Conservation (phyloP, 1,140 invertebrate genomes). For the Neomicropteryx cornuta region DNA sequence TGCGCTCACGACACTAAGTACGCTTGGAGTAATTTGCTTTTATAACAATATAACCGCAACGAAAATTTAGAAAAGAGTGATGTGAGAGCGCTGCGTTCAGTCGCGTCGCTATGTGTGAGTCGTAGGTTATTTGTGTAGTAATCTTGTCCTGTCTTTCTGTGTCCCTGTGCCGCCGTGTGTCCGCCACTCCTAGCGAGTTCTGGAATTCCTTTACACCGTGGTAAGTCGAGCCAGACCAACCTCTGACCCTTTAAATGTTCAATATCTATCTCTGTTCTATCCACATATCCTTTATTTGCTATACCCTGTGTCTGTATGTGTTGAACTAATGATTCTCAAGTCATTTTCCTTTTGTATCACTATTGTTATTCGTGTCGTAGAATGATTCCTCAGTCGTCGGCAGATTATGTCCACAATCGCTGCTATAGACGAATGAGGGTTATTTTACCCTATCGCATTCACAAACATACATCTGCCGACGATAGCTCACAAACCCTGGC, state of each 20-base stretch:
- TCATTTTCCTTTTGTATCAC: slow-evolving; percentile 12
- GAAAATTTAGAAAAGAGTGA: too few relatives aligned
- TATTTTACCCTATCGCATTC: too few relatives aligned
- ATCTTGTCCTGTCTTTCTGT: slow-evolving; percentile 61
- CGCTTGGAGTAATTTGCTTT: too few relatives aligned
- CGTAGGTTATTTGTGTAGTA: slow-evolving; percentile 56
- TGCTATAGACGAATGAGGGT: too few relatives aligned
- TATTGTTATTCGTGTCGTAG: slow-evolving; percentile 7
- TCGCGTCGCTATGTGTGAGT: too few relatives aligned
- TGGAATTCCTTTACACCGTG: slow-evolving; percentile 94
- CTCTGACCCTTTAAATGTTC: slow-evolving; percentile 42
- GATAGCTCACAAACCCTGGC: slow-evolving; percentile 27
- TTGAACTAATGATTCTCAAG: slow-evolving; percentile 18
- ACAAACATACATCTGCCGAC: slow-evolving; percentile 19
- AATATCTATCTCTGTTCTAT: slow-evolving; percentile 34
- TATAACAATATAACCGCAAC: too few relatives aligned
- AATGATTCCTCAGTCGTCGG: slow-evolving; percentile 10
- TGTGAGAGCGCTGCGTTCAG: too few relatives aligned
- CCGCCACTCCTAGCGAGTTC: slow-evolving; percentile 79
- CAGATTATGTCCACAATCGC: too few relatives aligned
- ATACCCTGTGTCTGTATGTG: slow-evolving; percentile 36
- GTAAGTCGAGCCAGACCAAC: slow-evolving; percentile 71
- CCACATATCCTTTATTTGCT: slow-evolving; percentile 38
- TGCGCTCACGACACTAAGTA: too few relatives aligned
- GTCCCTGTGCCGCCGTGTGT: slow-evolving; percentile 56